These are phyloP conservation scores for Chelon auratus DNA, from an alignment of 2,797 vertebrate species.

Conservation along the genomic window DNA sequence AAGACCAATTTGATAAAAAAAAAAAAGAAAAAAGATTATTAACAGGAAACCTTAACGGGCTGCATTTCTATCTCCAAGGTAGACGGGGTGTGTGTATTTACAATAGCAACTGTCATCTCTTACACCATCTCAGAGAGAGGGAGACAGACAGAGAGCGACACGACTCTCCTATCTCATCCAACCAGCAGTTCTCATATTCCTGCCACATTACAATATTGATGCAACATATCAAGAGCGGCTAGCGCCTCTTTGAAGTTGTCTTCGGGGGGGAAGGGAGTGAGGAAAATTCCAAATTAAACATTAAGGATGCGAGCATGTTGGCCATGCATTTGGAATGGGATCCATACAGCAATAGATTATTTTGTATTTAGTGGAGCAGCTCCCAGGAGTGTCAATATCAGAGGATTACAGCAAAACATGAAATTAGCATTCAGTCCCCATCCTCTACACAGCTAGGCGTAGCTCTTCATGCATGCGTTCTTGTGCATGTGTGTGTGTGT, in stretches of 20 bases:
- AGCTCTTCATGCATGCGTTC: constrained; percentile 71
- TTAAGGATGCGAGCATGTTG: constrained; percentile 86
- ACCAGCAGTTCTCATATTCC: constrained; percentile 86
- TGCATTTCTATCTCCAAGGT: constrained; percentile 57
- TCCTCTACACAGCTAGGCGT: constrained; percentile 81
- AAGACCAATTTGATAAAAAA: constrained; percentile 34
- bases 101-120: constrained; percentile 69
- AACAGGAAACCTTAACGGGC: constrained; percentile 44
- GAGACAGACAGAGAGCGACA: constrained; percentile 72
- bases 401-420: constrained; percentile 89
- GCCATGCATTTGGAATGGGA: constrained; percentile 85
- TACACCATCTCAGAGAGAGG: constrained; percentile 76
- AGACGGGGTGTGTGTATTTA: constrained; percentile 41
- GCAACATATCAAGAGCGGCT: constrained; percentile 86
- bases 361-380: constrained; percentile 89
- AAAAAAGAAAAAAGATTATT: constrained; percentile 48
- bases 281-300: constrained; percentile 88
- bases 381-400: constrained; percentile 90
- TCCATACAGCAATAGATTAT: constrained; percentile 89
- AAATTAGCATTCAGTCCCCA: constrained; percentile 89
- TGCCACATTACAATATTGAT: constrained; percentile 89
- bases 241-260: constrained; percentile 87
- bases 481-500: constrained; percentile 30
- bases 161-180: constrained; percentile 83
- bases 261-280: constrained; percentile 80